phyloP scores from a whole-genome alignment of 2,888 invertebrate genomes.

The Heteromyza rotundicornis region DNA sequence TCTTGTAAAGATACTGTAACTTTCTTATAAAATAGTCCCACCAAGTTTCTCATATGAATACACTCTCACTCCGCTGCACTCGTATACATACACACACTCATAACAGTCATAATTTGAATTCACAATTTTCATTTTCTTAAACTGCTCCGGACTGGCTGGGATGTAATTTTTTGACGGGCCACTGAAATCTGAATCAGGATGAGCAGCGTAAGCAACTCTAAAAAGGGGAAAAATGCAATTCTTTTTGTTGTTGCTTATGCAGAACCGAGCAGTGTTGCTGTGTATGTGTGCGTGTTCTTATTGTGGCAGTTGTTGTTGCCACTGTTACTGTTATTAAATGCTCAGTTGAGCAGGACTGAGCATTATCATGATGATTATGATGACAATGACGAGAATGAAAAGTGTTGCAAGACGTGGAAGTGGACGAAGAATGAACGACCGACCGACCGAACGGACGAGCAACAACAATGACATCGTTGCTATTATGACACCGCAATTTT shows the following conservation, averaged over 20 bases:
- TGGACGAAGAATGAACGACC: no score
- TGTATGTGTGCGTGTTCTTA: neutral
- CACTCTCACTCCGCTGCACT: no score
- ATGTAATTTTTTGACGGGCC: neutral
- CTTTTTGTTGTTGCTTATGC: no score
- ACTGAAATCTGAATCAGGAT: neutral
- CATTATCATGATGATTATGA: neutral
- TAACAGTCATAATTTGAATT: neutral
- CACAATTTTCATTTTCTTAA: neutral
- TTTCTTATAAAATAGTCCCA: no score
- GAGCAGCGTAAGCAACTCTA: neutral
- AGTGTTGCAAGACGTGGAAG: no score
- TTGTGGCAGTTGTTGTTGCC: neutral
- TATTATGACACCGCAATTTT: constrained; percentile 24
- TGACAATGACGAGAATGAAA: neutral
- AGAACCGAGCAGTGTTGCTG: neutral
- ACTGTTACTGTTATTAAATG: neutral
- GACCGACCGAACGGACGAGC: no score
- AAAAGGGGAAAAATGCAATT: neutral
- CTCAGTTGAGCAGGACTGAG: neutral
- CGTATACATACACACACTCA: neutral
- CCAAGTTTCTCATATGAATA: no score
- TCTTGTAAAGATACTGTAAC: no score
- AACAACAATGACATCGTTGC: neutral
- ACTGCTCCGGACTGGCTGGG: neutral